phyloP scores from a whole-genome alignment of 2,888 invertebrate species.

The Unio pictorum region DNA sequence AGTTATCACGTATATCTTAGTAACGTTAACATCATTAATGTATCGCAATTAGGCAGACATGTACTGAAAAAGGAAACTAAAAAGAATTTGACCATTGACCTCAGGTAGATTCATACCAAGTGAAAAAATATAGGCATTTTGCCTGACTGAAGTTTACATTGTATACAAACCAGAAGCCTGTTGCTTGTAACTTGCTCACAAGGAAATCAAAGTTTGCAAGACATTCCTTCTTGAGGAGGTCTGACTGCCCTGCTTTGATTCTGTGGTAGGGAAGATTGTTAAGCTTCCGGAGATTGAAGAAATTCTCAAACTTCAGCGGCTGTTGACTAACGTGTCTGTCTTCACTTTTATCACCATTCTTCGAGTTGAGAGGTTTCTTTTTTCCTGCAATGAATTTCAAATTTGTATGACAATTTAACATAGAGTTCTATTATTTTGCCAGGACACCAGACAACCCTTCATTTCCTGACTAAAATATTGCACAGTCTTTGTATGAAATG shows the following conservation, averaged over 20 bases:
- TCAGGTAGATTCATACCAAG: too few species aligned
- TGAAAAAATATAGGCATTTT: too few species aligned
- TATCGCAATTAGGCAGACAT: too few species aligned
- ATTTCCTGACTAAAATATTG: too few species aligned
- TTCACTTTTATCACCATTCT: slow-evolving; percentile 28
- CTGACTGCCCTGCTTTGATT: slow-evolving; percentile 32
- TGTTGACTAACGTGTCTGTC: slow-evolving; percentile 56
- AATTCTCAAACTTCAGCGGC: slow-evolving; percentile 46
- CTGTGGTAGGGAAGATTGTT: slow-evolving; percentile 63
- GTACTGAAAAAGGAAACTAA: too few species aligned
- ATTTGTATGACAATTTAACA: background rate
- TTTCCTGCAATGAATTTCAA: slow-evolving; percentile 36
- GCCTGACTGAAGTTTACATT: too few species aligned
- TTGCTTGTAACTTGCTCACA: slow-evolving; percentile 49
- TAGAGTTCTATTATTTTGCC: background rate
- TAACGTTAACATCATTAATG: too few species aligned
- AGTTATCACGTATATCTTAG: too few species aligned
- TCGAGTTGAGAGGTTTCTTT: slow-evolving; percentile 54
- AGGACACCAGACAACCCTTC: too few species aligned
- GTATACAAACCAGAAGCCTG: too few species aligned
- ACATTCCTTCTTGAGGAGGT: slow-evolving; percentile 54
- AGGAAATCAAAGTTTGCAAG: slow-evolving; percentile 60
- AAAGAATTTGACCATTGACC: too few species aligned
- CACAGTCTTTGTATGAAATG: too few species aligned
- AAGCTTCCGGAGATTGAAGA: slow-evolving; percentile 59